A percentile compares a stretch with the other conserved stretches of the same genome.
phyloP scores from a whole-genome alignment of 2,113 vertebrate genomes.

The Scatophagus argus region DNA sequence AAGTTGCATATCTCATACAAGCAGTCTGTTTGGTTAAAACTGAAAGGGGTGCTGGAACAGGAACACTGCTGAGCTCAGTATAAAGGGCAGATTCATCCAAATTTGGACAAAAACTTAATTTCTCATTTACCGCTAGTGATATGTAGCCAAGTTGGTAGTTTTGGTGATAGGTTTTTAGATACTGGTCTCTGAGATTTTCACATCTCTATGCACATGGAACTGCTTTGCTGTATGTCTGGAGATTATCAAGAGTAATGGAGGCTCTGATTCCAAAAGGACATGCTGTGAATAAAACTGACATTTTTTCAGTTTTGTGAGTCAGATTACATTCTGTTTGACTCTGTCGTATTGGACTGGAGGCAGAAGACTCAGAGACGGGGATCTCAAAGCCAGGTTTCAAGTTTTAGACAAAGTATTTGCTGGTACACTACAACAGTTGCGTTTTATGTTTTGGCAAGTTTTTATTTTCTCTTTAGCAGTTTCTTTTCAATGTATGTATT shows the following conservation, averaged over 20 bases:
- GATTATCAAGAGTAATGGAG: constrained; percentile 8
- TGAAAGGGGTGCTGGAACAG: constrained; percentile 31
- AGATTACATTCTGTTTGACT: background rate
- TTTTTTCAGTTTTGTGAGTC: background rate
- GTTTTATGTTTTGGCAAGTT: background rate
- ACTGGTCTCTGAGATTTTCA: background rate
- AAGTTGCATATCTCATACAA: constrained; percentile 36
- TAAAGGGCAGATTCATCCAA: constrained; percentile 24
- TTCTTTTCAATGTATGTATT: background rate
- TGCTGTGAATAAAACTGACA: background rate
- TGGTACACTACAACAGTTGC: background rate
- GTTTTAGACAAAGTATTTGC: background rate
- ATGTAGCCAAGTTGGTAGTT: constrained; percentile 4
- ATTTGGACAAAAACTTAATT: background rate
- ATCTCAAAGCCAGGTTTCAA: background rate
- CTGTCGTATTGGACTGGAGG: background rate
- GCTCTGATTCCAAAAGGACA: background rate
- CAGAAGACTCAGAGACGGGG: background rate
- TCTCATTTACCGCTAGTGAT: background rate
- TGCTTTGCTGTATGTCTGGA: background rate
- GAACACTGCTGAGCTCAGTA: constrained; percentile 10
- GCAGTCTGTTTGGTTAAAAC: constrained; percentile 37
- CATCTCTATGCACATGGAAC: background rate
- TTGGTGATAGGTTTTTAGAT: constrained; percentile 1
- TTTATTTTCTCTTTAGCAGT: background rate